Percentiles rank a stretch among this genome's conserved stretches.
These are phyloP conservation scores for Hylomyscus alleni DNA, from an alignment of 2,797 vertebrate species.

Conservation along the genomic window DNA sequence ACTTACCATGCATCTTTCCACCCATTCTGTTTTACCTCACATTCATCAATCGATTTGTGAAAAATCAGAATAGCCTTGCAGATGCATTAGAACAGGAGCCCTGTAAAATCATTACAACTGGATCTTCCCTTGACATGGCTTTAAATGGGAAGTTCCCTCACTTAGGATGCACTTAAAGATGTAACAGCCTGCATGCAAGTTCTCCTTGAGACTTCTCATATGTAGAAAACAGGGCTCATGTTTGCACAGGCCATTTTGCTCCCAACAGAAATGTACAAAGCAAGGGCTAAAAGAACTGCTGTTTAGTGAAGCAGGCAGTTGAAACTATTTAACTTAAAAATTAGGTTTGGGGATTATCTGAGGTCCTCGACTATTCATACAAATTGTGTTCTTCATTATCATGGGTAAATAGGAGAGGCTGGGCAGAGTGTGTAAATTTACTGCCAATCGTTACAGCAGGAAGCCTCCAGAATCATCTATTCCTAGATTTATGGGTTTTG, in stretches of 20 bases:
- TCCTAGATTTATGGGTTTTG: conserved; percentile 22
- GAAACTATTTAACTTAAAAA: conserved; percentile 74
- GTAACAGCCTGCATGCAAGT: neutral
- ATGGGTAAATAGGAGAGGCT: conserved; percentile 33
- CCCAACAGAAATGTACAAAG: conserved; percentile 39
- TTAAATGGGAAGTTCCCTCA: neutral
- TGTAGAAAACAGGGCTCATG: neutral
- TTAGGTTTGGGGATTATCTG: conserved; percentile 76
- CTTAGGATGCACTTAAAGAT: conserved; percentile 8
- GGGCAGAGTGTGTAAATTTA: conserved; percentile 27
- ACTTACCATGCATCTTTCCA: neutral
- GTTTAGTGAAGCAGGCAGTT: conserved; percentile 64
- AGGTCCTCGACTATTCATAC: conserved; percentile 68
- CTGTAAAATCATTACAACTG: neutral
- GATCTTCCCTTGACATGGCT: neutral
- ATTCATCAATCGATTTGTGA: conserved; percentile 40
- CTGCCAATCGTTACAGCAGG: neutral
- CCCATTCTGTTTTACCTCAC: neutral
- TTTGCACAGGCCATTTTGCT: neutral
- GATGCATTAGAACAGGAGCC: conserved; percentile 13
- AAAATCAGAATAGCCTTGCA: conserved; percentile 9
- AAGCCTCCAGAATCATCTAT: conserved; percentile 46
- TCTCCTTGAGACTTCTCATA: neutral
- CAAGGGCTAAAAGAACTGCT: conserved; percentile 52
- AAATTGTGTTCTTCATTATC: conserved; percentile 54